Percentiles rank a stretch among this genome's conserved stretches.
These are phyloP conservation scores for Calameuta pallipes DNA, from an alignment of 2,888 invertebrate genomes.

Conservation along the genomic window DNA sequence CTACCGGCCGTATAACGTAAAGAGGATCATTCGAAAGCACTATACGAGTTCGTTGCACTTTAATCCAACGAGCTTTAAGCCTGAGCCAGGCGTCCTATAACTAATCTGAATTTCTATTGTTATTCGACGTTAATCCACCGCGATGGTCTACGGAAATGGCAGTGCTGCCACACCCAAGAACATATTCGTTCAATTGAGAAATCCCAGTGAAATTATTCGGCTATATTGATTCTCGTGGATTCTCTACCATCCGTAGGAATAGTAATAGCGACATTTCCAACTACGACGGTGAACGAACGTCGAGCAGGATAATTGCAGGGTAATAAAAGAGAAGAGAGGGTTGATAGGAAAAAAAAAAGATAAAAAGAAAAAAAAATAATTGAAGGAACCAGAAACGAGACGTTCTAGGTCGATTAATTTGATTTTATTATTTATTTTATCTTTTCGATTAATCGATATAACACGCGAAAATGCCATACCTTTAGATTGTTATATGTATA, in stretches of 20 bases:
- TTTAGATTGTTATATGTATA: neutral
- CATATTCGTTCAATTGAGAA: neutral
- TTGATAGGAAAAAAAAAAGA: neutral
- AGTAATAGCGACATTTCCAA: neutral
- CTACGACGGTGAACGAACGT: neutral
- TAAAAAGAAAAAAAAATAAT: neutral
- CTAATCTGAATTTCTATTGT: constrained; percentile 1
- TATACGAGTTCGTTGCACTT: neutral
- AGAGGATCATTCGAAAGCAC: neutral
- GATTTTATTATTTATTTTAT: neutral
- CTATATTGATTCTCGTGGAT: neutral
- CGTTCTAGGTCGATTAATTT: neutral
- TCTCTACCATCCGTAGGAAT: neutral
- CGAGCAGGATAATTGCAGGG: neutral
- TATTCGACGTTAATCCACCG: neutral
- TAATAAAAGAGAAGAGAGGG: neutral
- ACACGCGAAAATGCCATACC: neutral
- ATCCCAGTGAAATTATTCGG: neutral
- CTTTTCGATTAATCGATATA: neutral
- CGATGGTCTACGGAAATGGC: neutral
- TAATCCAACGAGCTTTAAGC: neutral
- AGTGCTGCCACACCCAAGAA: neutral
- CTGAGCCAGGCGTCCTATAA: constrained; percentile 1
- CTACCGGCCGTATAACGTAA: neutral
- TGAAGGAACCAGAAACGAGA: neutral